Evolutionary conservation across 2,888 invertebrate species (phyloP).

Genomic region (Criorhina ranunculi): DNA sequence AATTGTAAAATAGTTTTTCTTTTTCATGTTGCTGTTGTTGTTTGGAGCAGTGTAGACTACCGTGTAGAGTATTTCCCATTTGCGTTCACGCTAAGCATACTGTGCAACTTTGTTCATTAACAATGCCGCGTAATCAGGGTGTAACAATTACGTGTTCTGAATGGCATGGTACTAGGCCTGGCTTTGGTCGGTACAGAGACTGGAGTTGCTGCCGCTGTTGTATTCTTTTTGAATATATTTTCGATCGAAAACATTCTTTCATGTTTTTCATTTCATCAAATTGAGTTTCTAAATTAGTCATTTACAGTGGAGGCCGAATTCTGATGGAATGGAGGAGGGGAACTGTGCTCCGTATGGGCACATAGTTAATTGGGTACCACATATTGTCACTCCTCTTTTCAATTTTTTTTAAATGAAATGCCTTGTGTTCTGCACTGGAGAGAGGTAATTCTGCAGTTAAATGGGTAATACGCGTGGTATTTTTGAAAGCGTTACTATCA

Average conservation of each 20-base stretch:
- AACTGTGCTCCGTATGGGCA: slow-evolving; percentile 10
- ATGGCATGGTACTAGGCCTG: slow-evolving; percentile 71
- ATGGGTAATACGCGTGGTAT: slow-evolving; percentile 8
- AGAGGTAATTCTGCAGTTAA: slow-evolving; percentile 41
- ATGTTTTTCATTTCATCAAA: slow-evolving; percentile 65
- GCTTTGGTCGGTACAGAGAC: slow-evolving; percentile 5
- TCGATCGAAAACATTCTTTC: slow-evolving; percentile 58
- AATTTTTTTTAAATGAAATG: slow-evolving; percentile 31
- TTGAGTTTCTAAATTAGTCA: slow-evolving; percentile 71
- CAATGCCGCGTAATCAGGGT: slow-evolving; percentile 76
- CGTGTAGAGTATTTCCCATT: slow-evolving; percentile 59
- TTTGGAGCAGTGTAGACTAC: slow-evolving; percentile 12
- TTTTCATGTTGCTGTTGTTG: slow-evolving; percentile 23
- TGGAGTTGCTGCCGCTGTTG: neutral
- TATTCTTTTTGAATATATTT: slow-evolving; percentile 64
- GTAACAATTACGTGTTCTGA: slow-evolving; percentile 77
- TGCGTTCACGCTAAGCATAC: slow-evolving; percentile 16
- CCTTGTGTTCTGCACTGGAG: slow-evolving; percentile 17
- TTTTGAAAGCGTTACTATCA: slow-evolving; percentile 47
- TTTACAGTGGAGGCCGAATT: slow-evolving; percentile 46
- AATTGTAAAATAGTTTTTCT: slow-evolving; percentile 59
- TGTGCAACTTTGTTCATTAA: slow-evolving; percentile 72
- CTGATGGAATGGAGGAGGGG: neutral
- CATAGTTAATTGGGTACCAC: slow-evolving; percentile 49
- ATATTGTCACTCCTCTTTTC: slow-evolving; percentile 47